Evolutionary conservation across 1,140 invertebrate genomes (phyloP), one percentile per base, ranked within the genome.

Genomic region (Drosophila ficusphila): DNA sequence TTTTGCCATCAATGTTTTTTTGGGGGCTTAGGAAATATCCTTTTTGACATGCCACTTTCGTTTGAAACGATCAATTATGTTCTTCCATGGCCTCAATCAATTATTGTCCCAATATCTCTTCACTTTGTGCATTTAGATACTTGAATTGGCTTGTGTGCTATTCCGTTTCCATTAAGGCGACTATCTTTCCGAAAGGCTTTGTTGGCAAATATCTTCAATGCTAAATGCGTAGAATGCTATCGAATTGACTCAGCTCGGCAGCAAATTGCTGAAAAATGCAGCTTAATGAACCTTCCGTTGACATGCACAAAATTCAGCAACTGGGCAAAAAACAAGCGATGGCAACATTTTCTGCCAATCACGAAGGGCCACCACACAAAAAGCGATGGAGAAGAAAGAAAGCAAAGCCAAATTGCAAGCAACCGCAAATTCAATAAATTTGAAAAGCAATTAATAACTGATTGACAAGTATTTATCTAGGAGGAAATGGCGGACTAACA

Each of bases 381-480:
- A 44, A 64, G 27, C 18, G 6, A 33, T 62, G 44, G 41, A 33
- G 33, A 46, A 52, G 42, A 39, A 27, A n/a, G n/a, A 52, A 60
- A 76, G 41, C 70, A 73, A 64, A 75, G 51, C 51, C 60, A 46
- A 74, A 65, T 51, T 67, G 70, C 48, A 65, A 52, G 44, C 49
- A 81, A 64, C 82, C 82, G 41, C 74, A 88, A 83, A 88, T 88
- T 88, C 82, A 88, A 88, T 88, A 88, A 88, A 88, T 78, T 88
- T 82, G 82, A 88, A 88, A 88, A 88, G 82, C 82, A 88, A 88
- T 88, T 88, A 88, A 88, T 88, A 88, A 88, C 82, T 88, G 82
- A 88, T 88, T 88, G 82, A 88, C 82, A 88, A 88, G 77, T 86
- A 86, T 86, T 86, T 86, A 88, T 86, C 82, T 75, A 56, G 38